Evolutionary conservation across 2,113 vertebrate genomes (phyloP), one percentile per base, ranked within the genome.

Genomic region (Tretioscincus oriximinensis): DNA sequence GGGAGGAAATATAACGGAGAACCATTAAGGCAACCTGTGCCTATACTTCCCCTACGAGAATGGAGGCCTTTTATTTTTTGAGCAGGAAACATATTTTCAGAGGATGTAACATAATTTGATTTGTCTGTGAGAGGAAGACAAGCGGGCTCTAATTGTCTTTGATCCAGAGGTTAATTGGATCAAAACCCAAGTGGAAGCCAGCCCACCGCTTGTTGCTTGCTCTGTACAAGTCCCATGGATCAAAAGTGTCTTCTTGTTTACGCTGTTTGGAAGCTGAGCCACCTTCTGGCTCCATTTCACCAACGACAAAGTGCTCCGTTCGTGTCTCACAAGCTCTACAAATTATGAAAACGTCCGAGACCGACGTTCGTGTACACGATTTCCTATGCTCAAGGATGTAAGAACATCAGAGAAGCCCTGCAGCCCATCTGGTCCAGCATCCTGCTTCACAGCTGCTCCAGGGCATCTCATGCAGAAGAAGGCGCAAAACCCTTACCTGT

Each of bases 151-250:
- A 58, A 78, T 69, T 69, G 65, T 5, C 29, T 78, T 78, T 78
- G 77, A 78, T 26, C 65, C n/a, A 14, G 35, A 18, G 47, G 10
- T 31, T 78, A 69, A 60, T 78, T 16, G 66, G 60, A 78, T 78
- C 49, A 78, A n/a, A 31, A 58, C 7, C 28, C 63, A 31, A 16
- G n/a, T 7, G 45, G 26, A 54, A n/a, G 11, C 54, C 24, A 28
- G 74, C 24, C 24, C 18, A 47, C 47, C 54, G 35, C 49, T n/a
- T 9, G n/a, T 10, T 1, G 66, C 14, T 49, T 60, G 22, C 22
- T 18, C 24, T 41, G 16, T 60, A 78, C 14, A 58, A 58, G 28
- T 78, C 28, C 1, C 41, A 66, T 47, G 14, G 47, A 58, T 69
- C 49, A 69, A 69, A 78, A 68, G 11, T 61, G 9, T 47, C 8